phyloP scores from a whole-genome alignment of 2,888 invertebrate species.

The Charanyca ferruginea region DNA sequence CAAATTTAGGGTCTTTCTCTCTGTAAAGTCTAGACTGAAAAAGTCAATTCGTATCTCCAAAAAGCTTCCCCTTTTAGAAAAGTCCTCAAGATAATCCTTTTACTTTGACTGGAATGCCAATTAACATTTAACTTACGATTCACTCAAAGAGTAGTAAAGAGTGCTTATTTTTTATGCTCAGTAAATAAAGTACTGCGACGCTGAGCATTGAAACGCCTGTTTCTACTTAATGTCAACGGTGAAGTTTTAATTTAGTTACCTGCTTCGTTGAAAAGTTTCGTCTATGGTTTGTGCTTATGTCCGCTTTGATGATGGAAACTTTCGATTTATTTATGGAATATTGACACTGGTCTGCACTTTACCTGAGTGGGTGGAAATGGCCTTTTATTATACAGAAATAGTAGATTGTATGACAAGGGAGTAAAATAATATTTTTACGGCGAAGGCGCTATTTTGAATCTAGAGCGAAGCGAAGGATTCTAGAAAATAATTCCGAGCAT shows the following conservation, averaged over 20 bases:
- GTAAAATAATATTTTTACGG: too few relatives aligned
- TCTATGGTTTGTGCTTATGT: constrained; percentile 7
- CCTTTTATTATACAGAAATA: background rate
- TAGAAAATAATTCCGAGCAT: too few relatives aligned
- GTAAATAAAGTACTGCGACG: constrained; percentile 33
- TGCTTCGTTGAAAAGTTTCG: constrained; percentile 15
- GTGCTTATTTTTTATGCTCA: constrained; percentile 32
- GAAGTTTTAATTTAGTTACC: constrained; percentile 55
- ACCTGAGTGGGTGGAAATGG: background rate
- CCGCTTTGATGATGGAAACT: constrained; percentile 22
- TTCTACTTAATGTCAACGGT: constrained; percentile 20
- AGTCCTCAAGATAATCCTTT: constrained; percentile 36
- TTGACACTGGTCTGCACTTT: constrained; percentile 11
- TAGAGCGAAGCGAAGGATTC: too few relatives aligned
- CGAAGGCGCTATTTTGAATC: too few relatives aligned
- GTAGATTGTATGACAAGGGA: too few relatives aligned
- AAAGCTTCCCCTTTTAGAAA: constrained; percentile 9
- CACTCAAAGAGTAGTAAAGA: constrained; percentile 37
- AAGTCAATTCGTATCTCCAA: background rate
- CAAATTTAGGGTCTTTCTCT: background rate
- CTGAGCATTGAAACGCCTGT: constrained; percentile 35
- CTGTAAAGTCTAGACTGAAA: constrained; percentile 36
- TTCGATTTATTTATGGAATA: constrained; percentile 17
- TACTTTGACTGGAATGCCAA: constrained; percentile 47
- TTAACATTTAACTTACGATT: constrained; percentile 49